A percentile compares a stretch with the other conserved stretches of the same genome.
Evolutionary conservation across 2,113 vertebrate genomes (phyloP).

Genomic region (Microtus pennsylvanicus): DNA sequence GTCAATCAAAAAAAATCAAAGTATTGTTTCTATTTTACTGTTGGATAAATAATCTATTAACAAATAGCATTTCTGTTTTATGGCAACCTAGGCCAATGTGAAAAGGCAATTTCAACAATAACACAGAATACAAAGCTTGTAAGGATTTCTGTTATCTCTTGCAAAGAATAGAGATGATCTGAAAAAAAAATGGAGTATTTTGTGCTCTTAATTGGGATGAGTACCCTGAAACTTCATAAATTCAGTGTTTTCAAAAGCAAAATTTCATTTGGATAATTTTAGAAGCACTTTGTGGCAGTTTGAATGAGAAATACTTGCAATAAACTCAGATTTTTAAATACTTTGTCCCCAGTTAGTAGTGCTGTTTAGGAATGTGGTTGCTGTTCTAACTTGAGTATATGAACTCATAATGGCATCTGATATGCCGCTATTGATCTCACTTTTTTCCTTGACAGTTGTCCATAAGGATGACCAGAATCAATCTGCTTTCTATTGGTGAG

Average conservation of each 20-base stretch:
- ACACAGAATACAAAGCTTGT: background rate
- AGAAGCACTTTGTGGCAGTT: background rate
- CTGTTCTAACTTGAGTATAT: background rate
- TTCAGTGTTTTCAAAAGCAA: slow-evolving; percentile 1
- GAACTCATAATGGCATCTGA: background rate
- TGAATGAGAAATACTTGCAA: background rate
- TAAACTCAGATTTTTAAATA: background rate
- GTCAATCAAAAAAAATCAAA: slow-evolving; percentile 18
- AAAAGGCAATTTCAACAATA: slow-evolving; percentile 20
- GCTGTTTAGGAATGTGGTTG: background rate
- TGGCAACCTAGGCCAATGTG: background rate
- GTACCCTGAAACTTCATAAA: background rate
- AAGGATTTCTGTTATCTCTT: background rate
- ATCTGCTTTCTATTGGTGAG: background rate
- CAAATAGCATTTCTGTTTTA: slow-evolving; percentile 23
- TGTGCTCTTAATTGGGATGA: slow-evolving; percentile 12
- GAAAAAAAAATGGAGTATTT: background rate
- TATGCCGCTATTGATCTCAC: background rate
- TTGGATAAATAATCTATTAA: background rate
- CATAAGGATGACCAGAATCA: background rate
- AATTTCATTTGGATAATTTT: background rate
- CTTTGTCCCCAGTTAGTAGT: background rate
- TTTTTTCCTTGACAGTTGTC: background rate
- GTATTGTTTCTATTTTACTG: background rate
- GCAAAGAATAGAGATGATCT: background rate